Evolutionary conservation across 2,888 invertebrate species (phyloP), one percentile per base, ranked within the genome.

Genomic region (Odontocerum albicorne): DNA sequence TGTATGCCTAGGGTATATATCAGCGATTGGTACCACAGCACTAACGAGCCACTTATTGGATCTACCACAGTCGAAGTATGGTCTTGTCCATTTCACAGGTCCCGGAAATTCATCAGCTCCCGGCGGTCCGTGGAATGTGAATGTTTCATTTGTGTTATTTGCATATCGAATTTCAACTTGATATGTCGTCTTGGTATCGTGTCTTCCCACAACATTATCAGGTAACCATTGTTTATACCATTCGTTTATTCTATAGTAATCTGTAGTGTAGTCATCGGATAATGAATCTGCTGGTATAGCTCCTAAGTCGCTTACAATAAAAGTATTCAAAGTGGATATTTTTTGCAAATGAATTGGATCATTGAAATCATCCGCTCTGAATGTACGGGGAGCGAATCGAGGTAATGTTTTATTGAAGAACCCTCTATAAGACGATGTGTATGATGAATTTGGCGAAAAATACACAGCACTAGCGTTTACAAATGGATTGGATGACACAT

Each of bases 331-430:
- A 0, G 97, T 97, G 0, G 97, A 97, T 64, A 96, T 94, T 68
- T 96, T 84, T 70, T 96, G 92, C 63, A 92, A 73, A 75, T 97
- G 97, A 49, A 96, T 93, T 0, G 97, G 96, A 71, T 98, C 96
- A 68, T 95, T 95, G 66, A 94, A 96, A 71, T 96, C 95, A 68
- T 96, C 95, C 21, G 88, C 84, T 59, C 95, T 82, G 70, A 85
- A 95, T 0, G 96, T 93, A 67, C 96, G 81, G 0, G 97, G 97
- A 0, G 96, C 98, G 72, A 97, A 98, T 62, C 92, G 77, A 0
- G 92, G 92, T 72, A 97, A 83, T 0, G 97, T 97, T 71, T 92
- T 94, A 70, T 98, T 98, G 79, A 96, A 96, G 74, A 96, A 94
- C 17, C 95, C 95, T 70, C 92, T 81, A 68, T 95, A 96, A 2